A percentile compares a stretch with the other conserved stretches of the same genome.
These are phyloP conservation scores for Suillia variegata DNA, from an alignment of 2,888 invertebrate species.

Conservation along the genomic window DNA sequence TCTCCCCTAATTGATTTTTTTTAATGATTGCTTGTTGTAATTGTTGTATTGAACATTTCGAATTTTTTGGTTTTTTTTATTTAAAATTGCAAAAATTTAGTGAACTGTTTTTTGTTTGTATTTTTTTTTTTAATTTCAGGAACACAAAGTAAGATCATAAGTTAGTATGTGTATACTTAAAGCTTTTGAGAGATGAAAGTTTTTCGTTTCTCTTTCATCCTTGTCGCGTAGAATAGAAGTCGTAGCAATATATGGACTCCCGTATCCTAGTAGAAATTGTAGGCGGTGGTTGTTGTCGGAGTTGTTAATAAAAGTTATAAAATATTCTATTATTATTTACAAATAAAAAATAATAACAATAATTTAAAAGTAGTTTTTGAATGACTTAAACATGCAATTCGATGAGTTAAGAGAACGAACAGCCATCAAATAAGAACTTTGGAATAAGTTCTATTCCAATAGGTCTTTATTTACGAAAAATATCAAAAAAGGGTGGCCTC, in stretches of 20 bases:
- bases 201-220: constrained; percentile 58
- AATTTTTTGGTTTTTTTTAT: constrained; percentile 20
- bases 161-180: constrained; percentile 51
- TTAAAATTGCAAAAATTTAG: background rate
- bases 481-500: too few species aligned
- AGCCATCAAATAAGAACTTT: too few species aligned
- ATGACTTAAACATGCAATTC: background rate
- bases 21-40: constrained; percentile 21
- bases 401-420: too few species aligned
- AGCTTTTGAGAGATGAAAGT: constrained; percentile 59
- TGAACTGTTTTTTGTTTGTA: too few species aligned
- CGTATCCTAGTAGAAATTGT: constrained; percentile 55
- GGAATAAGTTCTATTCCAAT: too few species aligned
- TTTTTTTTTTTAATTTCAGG: constrained; percentile 2
- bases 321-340: constrained; percentile 43
- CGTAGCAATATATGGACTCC: constrained; percentile 57
- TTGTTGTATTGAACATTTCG: constrained; percentile 9
- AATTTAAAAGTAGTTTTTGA: too few species aligned
- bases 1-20: constrained; percentile 23
- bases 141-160: background rate
- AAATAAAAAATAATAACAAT: constrained; percentile 26
- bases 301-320: constrained; percentile 27
- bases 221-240: constrained; percentile 57
- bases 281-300: constrained; percentile 35
- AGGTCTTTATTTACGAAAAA: too few species aligned